Conservation (phyloP, 2,113 vertebrate genomes). For the Ameiurus melas region DNA sequence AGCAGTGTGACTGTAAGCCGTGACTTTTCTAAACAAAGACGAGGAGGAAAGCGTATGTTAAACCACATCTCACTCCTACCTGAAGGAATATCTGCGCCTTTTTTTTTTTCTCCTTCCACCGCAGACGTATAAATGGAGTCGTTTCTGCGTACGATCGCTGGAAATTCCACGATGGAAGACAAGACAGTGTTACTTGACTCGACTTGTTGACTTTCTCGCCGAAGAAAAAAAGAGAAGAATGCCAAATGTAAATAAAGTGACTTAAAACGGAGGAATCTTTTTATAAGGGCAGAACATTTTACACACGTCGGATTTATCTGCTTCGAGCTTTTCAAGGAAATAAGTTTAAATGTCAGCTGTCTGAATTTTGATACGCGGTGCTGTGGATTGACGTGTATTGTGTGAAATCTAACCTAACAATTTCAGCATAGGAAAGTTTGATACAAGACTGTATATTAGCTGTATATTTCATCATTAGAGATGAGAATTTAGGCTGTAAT, state of each 20-base stretch:
- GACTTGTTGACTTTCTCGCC: background rate
- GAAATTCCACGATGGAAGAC: background rate
- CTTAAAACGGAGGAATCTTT: background rate
- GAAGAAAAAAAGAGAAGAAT: background rate
- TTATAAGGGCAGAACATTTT: background rate
- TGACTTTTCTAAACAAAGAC: background rate
- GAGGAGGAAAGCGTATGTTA: background rate
- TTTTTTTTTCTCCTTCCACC: background rate
- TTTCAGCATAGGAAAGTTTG: constrained; percentile 5
- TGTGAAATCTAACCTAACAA: background rate
- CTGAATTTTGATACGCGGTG: constrained; percentile 24
- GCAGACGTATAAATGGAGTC: background rate
- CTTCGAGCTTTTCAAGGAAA: background rate
- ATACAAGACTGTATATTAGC: constrained; percentile 25
- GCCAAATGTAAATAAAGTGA: constrained; percentile 28
- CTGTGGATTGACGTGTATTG: background rate
- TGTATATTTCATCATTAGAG: constrained; percentile 42
- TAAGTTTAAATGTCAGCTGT: constrained; percentile 9
- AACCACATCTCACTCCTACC: background rate
- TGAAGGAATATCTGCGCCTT: background rate
- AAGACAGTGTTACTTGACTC: background rate
- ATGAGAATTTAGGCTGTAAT: constrained; percentile 22
- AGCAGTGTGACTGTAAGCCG: constrained; percentile 1
- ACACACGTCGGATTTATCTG: background rate
- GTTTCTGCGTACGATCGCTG: background rate